Conservation (phyloP, 2,113 vertebrate genomes). For the Egretta garzetta region DNA sequence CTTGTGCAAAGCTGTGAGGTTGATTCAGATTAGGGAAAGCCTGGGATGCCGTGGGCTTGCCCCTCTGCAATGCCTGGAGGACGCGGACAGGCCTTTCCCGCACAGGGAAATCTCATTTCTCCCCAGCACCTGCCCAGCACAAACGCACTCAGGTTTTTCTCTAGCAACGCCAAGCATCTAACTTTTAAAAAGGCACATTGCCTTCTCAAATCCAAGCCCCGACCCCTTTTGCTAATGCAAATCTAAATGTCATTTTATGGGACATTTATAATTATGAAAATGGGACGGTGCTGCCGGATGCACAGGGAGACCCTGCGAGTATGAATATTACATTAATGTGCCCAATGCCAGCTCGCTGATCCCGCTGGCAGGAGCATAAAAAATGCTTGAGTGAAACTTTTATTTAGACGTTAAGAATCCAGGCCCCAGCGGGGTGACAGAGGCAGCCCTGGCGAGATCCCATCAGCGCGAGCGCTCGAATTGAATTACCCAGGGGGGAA, state of each 20-base stretch:
- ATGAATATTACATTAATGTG: slow-evolving; percentile 80
- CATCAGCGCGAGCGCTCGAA: slow-evolving; percentile 75
- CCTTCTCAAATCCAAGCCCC: neutral
- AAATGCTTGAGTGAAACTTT: slow-evolving; percentile 81
- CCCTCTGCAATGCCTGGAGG: neutral
- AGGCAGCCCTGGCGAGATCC: slow-evolving; percentile 76
- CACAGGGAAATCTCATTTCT: neutral
- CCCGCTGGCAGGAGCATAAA: slow-evolving; percentile 79
- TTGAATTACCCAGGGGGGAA: slow-evolving; percentile 82
- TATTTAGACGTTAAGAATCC: slow-evolving; percentile 78
- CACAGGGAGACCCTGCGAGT: slow-evolving; percentile 57
- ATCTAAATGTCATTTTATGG: slow-evolving; percentile 74
- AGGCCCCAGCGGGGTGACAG: slow-evolving; percentile 76
- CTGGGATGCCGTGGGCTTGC: neutral
- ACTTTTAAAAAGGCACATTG: neutral
- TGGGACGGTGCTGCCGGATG: slow-evolving; percentile 44
- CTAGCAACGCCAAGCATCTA: neutral
- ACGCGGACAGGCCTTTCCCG: neutral
- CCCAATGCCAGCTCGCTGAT: slow-evolving; percentile 73
- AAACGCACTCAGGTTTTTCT: neutral
- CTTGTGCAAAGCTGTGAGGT: neutral
- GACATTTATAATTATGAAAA: slow-evolving; percentile 71
- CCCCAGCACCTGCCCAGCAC: neutral
- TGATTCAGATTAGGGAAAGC: too few relatives aligned
- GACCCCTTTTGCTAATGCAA: slow-evolving; percentile 55